phyloP scores from a whole-genome alignment of 2,888 invertebrate species.

The Melipona beecheii region DNA sequence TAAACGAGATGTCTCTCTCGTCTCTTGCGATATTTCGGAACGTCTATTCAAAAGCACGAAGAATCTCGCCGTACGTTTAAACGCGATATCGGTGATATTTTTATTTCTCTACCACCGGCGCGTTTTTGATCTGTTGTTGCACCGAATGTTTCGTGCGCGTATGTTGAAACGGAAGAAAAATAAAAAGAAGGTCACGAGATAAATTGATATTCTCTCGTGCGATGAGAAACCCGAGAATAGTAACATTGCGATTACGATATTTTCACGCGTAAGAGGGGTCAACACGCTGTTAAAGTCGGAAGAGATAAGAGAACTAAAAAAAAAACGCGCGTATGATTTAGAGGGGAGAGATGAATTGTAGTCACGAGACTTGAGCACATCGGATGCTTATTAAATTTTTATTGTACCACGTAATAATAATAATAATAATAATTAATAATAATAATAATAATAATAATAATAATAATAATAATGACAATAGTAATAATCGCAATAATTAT shows the following conservation, averaged over 20 bases:
- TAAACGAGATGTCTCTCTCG: not conserved
- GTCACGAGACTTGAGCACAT: slow-evolving; percentile 68
- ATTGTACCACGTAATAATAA: slow-evolving; percentile 84
- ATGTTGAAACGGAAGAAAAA: slow-evolving; percentile 19
- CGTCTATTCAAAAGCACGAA: not conserved
- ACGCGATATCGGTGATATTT: not conserved
- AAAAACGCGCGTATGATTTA: not conserved
- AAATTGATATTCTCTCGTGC: slow-evolving; percentile 33
- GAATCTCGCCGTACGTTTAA: not conserved
- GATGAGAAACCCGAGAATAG: not conserved
- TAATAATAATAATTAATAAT: slow-evolving; percentile 79
- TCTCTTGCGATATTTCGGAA: not conserved
- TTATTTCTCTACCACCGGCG: no score
- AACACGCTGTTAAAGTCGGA: slow-evolving; percentile 45
- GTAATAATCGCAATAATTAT: slow-evolving; percentile 79
- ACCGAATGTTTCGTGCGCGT: not conserved
- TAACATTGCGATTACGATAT: slow-evolving; percentile 48
- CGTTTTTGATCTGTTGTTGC: not conserved
- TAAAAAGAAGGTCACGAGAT: slow-evolving; percentile 28
- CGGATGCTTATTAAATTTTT: slow-evolving; percentile 83
- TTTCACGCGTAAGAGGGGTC: slow-evolving; percentile 64
- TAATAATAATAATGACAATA: slow-evolving; percentile 74
- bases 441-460: slow-evolving; percentile 65
- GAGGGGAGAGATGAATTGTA: slow-evolving; percentile 26
- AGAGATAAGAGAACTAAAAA: slow-evolving; percentile 44